Evolutionary conservation across 2,113 vertebrate species (phyloP), one percentile per base, ranked within the genome.

Genomic region (Kryptolebias marmoratus): DNA sequence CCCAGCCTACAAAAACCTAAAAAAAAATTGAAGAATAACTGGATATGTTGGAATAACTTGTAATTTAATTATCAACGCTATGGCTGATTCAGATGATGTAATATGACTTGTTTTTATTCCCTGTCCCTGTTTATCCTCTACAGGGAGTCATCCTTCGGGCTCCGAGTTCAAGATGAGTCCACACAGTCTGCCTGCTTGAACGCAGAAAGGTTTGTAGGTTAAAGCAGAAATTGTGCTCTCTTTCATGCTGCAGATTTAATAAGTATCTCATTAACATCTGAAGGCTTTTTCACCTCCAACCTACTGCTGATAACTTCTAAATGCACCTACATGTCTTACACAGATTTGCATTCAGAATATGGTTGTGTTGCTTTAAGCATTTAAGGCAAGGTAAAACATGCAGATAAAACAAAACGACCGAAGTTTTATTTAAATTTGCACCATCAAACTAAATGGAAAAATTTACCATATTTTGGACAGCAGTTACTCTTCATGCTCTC

Each of bases 161-260:
- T 52, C 63, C 47, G 73, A 80, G 75, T 89, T 83, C 81, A 88
- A 13, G 67, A 81, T 64, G 70, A 86, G 78, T 75, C 78, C 82
- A 86, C 55, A 68, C 54, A 74, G 30, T 42, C 72, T 72, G 54
- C 39, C 47, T 64, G 64, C 64, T 64, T 32, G 50, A 79, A 47
- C 36, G 71, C 60, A 75, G 44, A 72, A 71, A 90, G 87, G 87
- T 88, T 69, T 71, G 15, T 22, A 32, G 12, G 22, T 52, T n/a
- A 14, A 65, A n/a, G 57, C 9, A 65, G 14, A 30, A 11, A 39
- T 59, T 47, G 9, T 58, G 18, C 39, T 62, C 31, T 22, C 13
- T 30, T 63, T 54, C 45, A 27, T n/a, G 52, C 31, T 57, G 44
- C 39, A 9, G 32, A n/a, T 10, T 15, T 13, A 12, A 48, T 15